Percentiles rank a stretch among this genome's conserved stretches.
Conservation (phyloP, 1,140 invertebrate genomes). For the Pseudomyrmex gracilis region DNA sequence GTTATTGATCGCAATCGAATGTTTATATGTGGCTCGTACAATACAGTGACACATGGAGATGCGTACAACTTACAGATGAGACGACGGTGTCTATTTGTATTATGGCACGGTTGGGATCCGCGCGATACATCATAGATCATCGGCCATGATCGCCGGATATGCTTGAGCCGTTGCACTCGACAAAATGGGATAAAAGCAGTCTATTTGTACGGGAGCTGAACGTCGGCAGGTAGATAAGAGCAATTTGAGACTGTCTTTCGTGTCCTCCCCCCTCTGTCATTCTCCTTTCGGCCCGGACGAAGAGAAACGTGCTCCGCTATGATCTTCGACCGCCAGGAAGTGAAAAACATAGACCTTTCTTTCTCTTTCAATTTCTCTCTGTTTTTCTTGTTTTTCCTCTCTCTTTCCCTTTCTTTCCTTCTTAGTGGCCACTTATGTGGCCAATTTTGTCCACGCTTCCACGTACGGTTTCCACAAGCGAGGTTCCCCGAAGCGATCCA, state of each 20-base stretch:
- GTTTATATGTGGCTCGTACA: constrained; percentile 8
- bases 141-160: constrained; percentile 51
- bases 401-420: no score
- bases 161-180: constrained; percentile 57
- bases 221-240: constrained; percentile 59
- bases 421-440: constrained; percentile 44
- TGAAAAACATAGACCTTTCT: constrained; percentile 41
- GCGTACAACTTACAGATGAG: constrained; percentile 40
- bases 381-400: no score
- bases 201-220: constrained; percentile 64
- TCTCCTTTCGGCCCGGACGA: constrained; percentile 47
- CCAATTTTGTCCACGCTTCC: constrained; percentile 42
- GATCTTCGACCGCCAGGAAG: constrained; percentile 48
- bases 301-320: constrained; percentile 54
- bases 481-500: constrained; percentile 42
- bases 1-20: not conserved
- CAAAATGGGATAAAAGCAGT: constrained; percentile 67
- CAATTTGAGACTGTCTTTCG: constrained; percentile 63
- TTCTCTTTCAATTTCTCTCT: constrained; percentile 15
- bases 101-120: constrained; percentile 30
- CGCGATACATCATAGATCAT: constrained; percentile 49
- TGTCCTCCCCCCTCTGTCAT: constrained; percentile 43
- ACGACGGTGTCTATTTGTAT: constrained; percentile 39
- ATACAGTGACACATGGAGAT: constrained; percentile 18
- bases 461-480: constrained; percentile 30